A percentile compares a stretch with the other conserved stretches of the same genome.
Conservation (phyloP, 2,797 vertebrate species). For the Helostoma temminkii region DNA sequence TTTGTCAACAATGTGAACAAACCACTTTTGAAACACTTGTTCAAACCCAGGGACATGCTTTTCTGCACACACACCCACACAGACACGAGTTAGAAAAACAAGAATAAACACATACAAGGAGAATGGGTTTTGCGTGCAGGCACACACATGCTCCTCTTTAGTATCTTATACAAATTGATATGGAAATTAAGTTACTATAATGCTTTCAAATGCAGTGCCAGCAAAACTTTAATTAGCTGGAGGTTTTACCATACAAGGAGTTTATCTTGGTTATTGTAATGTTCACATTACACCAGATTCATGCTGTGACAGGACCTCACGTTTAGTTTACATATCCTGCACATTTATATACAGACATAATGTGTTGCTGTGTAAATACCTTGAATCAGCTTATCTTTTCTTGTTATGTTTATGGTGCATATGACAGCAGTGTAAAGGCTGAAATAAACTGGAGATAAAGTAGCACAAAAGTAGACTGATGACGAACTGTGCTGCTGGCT, state of each 20-base stretch:
- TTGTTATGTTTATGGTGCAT: constrained; percentile 12
- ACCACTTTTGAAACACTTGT: constrained; percentile 39
- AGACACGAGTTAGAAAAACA: constrained; percentile 20
- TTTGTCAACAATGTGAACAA: constrained; percentile 30
- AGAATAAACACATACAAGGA: constrained; percentile 11
- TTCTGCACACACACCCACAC: constrained; percentile 19
- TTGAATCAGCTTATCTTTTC: constrained; percentile 14
- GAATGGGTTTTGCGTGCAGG: constrained; percentile 14
- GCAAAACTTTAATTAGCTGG: constrained; percentile 20
- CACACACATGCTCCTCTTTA: constrained; percentile 50
- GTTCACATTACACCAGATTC: constrained; percentile 29
- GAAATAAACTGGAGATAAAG: constrained; percentile 3
- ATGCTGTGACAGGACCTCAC: constrained; percentile 37
- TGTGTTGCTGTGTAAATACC: constrained; percentile 25
- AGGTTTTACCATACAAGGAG: constrained; percentile 43
- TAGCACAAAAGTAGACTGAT: neutral
- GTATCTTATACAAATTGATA: constrained; percentile 36
- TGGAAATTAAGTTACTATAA: constrained; percentile 47
- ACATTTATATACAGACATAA: constrained; percentile 33
- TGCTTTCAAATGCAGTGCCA: constrained; percentile 8
- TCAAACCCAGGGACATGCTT: constrained; percentile 21
- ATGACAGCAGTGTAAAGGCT: neutral
- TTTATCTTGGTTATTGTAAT: constrained; percentile 36
- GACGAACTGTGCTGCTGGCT: neutral
- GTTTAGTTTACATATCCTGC: constrained; percentile 35